Base-by-base conservation (phyloP, 1,140 invertebrate species). In the Daktulosphaira vitifoliae region DNA sequence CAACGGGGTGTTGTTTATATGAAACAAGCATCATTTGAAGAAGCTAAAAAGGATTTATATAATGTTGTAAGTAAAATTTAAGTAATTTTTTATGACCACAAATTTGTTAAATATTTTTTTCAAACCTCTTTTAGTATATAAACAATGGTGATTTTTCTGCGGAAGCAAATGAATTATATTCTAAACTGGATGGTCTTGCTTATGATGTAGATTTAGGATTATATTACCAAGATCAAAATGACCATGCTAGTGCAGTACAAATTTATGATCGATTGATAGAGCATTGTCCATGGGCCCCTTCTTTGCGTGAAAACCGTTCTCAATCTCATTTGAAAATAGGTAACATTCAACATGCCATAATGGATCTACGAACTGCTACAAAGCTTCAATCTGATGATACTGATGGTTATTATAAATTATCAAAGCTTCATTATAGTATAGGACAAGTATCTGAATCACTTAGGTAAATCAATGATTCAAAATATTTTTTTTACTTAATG, bases 301-400 rank as follows among this genome's bases (percentile, higher is more conserved):
- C 82, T 20, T 77, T 98, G 25, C 80, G 93, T 38, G 87, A 97
- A 75, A 80, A 92, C 25, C 75, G 96, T 52, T 87, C 93, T 0
- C 85, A 96, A 70, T 87, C 88, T 72, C 87, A 93, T 72, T 82
- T 92, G 66, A 81, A 77, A 37, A 70, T 84, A 50, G 88, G 89
- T 46, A 92, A 99, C 74, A 78, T 87, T 23, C 81, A 87, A 69
- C 85, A 87, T 66, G 96, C 96, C 9, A 89, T 98, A 66, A 82
- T 84, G 18, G 96, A 99, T 75, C 83, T 98, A 69, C 80, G 89
- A 65, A 85, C 89, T 2, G 87, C 92, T 6, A 95, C 94, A 15
- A 92, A 95, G 73, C 79, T 99, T 33, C 81, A 86, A 44, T 83
- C 87, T 59, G 96, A 99, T 76, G 93, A 95, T 72, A 97, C 93